phyloP scores from a whole-genome alignment of 2,888 invertebrate genomes.

The Drepana falcataria region DNA sequence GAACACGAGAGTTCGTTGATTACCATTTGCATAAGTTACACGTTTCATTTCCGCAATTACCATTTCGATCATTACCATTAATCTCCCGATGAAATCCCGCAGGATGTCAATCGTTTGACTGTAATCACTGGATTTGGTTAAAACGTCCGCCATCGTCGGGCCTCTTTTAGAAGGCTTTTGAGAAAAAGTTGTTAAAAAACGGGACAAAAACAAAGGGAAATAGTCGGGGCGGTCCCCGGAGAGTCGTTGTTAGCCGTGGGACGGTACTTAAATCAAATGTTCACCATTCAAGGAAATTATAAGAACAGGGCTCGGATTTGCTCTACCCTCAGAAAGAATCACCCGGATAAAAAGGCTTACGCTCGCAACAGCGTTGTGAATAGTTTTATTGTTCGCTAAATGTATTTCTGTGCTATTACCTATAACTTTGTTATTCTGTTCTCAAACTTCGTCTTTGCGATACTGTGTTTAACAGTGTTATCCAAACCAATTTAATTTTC shows the following conservation, averaged over 20 bases:
- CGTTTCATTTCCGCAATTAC: conserved; percentile 64
- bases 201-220: conserved; percentile 71
- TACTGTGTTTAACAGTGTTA: too few species aligned
- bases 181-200: conserved; percentile 68
- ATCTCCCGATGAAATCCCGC: conserved; percentile 53
- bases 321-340: conserved; percentile 46
- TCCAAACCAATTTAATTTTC: too few species aligned
- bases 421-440: conserved; percentile 6
- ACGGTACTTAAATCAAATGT: conserved; percentile 77
- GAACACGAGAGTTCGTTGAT: conserved; percentile 36
- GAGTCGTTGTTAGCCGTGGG: conserved; percentile 68
- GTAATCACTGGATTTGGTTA: conserved; percentile 62
- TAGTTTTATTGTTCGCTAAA: conserved; percentile 41
- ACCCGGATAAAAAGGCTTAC: conserved; percentile 60
- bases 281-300: conserved; percentile 75
- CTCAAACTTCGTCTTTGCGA: background rate
- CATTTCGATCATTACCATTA: conserved; percentile 57
- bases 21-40: conserved; percentile 63
- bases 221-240: conserved; percentile 69
- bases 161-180: conserved; percentile 61
- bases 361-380: conserved; percentile 43
- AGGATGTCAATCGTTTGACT: conserved; percentile 58
- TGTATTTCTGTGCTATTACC: conserved; percentile 11
- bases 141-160: conserved; percentile 50
- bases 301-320: conserved; percentile 66